Conservation (phyloP, 2,888 invertebrate genomes). For the Lydus trimaculatus region DNA sequence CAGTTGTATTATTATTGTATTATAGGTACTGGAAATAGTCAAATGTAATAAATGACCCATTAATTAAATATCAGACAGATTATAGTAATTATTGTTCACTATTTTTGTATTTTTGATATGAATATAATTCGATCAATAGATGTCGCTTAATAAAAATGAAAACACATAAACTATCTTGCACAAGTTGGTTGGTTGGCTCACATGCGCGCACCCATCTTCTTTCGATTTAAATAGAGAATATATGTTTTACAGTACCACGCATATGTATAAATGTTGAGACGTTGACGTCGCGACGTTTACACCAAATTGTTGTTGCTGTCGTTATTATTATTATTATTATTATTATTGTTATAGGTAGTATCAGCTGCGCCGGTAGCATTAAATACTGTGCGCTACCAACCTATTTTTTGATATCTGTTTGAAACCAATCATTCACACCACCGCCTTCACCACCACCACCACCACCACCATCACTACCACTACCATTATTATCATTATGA, state of each 20-base stretch:
- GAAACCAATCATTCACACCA: slow-evolving; percentile 5
- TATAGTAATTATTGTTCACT: not conserved
- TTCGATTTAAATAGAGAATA: slow-evolving; percentile 31
- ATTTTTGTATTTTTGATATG: not conserved
- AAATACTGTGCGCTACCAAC: not conserved
- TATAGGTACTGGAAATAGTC: not conserved
- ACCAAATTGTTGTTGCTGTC: not conserved
- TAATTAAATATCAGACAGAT: not conserved
- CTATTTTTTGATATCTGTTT: not conserved
- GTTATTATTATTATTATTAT: not conserved
- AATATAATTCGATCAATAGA: slow-evolving; percentile 17
- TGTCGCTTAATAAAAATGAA: slow-evolving; percentile 18
- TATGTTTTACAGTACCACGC: slow-evolving; percentile 18
- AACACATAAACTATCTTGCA: not conserved
- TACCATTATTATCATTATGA: not conserved
- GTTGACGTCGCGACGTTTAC: slow-evolving; percentile 26
- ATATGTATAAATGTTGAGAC: slow-evolving; percentile 24
- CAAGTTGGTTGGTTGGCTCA: not conserved
- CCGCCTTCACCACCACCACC: slow-evolving; percentile 5
- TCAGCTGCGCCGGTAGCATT: not conserved
- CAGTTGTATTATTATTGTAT: not conserved
- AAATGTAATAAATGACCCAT: not conserved
- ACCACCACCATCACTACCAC: not conserved
- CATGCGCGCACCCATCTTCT: not conserved
- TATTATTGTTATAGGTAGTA: not conserved